phyloP scores from a whole-genome alignment of 2,113 vertebrate genomes.

The Scatophagus argus region DNA sequence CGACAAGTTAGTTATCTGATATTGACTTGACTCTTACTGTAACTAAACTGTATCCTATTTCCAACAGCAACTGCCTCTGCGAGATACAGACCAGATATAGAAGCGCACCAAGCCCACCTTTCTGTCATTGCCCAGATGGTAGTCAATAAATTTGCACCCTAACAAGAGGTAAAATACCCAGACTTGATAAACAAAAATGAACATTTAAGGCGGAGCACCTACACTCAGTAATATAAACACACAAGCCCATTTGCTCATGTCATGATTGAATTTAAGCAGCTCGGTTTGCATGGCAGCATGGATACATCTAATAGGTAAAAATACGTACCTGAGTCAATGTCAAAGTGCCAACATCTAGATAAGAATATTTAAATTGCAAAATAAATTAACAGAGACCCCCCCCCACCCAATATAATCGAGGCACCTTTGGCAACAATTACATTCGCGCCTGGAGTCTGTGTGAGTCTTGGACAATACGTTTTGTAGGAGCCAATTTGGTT shows the following conservation, averaged over 20 bases:
- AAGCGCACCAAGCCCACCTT: neutral
- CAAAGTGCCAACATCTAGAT: too few relatives aligned
- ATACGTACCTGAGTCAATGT: too few relatives aligned
- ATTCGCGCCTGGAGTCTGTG: neutral
- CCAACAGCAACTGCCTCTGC: neutral
- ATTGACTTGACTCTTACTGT: neutral
- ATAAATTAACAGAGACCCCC: too few relatives aligned
- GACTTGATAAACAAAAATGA: neutral
- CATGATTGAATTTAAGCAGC: neutral
- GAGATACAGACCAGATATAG: neutral
- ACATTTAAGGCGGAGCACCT: neutral
- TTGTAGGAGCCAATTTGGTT: too few relatives aligned
- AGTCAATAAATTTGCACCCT: neutral
- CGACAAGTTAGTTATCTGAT: neutral
- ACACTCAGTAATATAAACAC: neutral
- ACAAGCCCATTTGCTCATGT: fast-evolving
- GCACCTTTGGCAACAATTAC: neutral
- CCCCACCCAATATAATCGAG: neutral
- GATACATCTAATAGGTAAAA: neutral
- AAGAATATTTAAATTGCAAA: too few relatives aligned
- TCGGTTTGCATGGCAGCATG: neutral
- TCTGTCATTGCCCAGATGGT: neutral
- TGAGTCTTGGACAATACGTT: neutral
- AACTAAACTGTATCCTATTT: neutral
- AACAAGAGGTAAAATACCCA: neutral